Base-by-base conservation (phyloP, 2,797 vertebrate species). In the Helarctos malayanus region DNA sequence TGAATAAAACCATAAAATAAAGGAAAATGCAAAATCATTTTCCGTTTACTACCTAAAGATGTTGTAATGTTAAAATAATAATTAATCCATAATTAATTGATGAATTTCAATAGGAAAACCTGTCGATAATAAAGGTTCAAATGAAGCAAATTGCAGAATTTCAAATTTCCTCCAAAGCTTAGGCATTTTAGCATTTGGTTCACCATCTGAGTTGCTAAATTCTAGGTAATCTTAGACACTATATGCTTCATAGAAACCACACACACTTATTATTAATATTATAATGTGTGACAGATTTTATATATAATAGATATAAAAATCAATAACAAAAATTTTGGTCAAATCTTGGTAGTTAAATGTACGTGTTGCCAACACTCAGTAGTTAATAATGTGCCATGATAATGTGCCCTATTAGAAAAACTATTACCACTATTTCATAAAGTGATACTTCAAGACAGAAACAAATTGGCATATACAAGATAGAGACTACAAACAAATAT, bases 351-450 rank as follows among this genome's bases (percentile, higher is more conserved):
- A 81, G 52, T 47, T 83, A 45, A 75, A 59, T 41, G 73, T 10
- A 14, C 27, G 15, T 68, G 68, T 83, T 89, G 2, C 10, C 27
- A 93, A 1, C 71, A 92, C 5, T 63, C 35, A 79, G 75, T 87
- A 59, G 13, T 19, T 65, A 87, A 85, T 68, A 68, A 54, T 65
- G 3, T 73, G 45, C 15, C 45, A 82, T 56, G 35, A 63, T 73
- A 71, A 82, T 52, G 8, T 38, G 12, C 75, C 56, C 23, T 78
- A 2, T 54, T 71, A 75, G 35, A 89, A 96, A 93, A 73, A 45
- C 1, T 11, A 47, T 85, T 90, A 29, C 80, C 35, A 32, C 41
- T 94, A 32, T 93, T 94, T 92, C n/a, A 83, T 80, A 89, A 91
- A 92, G 57, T 41, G 0, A 12, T 71, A 80, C 59, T n/a, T 3